Percentiles rank a stretch among this genome's conserved stretches.
Evolutionary conservation across 2,888 invertebrate species (phyloP).

Genomic region (Meganola albula): DNA sequence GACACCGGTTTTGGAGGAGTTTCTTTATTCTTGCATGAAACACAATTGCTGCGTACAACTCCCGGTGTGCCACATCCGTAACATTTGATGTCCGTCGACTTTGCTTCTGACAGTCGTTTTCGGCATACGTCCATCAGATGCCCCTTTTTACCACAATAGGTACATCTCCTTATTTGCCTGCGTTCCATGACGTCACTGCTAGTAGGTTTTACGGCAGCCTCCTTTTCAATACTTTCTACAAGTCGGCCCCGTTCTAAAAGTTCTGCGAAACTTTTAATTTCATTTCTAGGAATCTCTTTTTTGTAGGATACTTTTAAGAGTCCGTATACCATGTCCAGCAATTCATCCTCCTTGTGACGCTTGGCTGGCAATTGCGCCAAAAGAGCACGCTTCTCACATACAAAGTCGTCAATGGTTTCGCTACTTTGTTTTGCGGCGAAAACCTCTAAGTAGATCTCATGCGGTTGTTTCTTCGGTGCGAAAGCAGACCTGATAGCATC

Average conservation of each 20-base stretch:
- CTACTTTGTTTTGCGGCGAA: background rate
- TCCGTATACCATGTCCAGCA: slow-evolving; percentile 1
- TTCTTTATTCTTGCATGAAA: slow-evolving; percentile 6
- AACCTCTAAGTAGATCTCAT: slow-evolving; percentile 1
- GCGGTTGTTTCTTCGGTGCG: slow-evolving; percentile 2
- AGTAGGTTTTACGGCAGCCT: background rate
- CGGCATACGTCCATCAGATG: background rate
- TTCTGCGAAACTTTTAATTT: background rate
- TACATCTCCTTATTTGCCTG: background rate
- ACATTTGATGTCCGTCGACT: background rate
- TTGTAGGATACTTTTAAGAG: background rate
- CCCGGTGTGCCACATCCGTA: slow-evolving; percentile 10
- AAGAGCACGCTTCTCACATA: slow-evolving; percentile 2
- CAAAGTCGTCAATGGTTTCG: slow-evolving; percentile 1
- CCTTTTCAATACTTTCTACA: background rate
- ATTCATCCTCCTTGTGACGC: slow-evolving; percentile 3
- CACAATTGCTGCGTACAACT: slow-evolving; percentile 6
- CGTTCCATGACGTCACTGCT: background rate
- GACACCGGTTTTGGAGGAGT: slow-evolving; percentile 2
- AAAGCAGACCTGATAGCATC: background rate
- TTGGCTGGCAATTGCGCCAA: background rate
- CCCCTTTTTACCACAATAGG: slow-evolving; percentile 2
- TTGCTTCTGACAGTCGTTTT: background rate
- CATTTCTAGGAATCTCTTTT: background rate
- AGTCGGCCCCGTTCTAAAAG: background rate